Evolutionary conservation across 2,113 vertebrate species (phyloP).

Genomic region (Thamnaconus septentrionalis): DNA sequence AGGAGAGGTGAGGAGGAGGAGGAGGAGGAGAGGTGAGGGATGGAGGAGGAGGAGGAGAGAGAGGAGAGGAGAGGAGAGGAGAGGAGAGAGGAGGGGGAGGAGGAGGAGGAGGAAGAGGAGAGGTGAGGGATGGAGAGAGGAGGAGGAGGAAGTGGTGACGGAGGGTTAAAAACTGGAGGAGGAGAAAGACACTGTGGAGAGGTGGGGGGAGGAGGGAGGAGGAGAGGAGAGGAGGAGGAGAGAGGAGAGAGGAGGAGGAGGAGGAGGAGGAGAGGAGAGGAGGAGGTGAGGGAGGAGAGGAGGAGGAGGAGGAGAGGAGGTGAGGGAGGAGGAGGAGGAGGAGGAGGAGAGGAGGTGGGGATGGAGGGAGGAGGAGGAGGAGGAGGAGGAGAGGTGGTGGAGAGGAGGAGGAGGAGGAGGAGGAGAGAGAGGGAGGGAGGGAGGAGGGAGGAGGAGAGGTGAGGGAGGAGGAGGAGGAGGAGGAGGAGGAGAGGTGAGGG

Average conservation of each 20-base stretch:
- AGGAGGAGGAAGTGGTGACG: too few species aligned
- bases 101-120: too few species aligned
- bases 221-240: background rate
- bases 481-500: slow-evolving; percentile 34
- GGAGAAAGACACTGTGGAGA: background rate
- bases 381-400: slow-evolving; percentile 46
- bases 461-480: slow-evolving; percentile 50
- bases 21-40: too few species aligned
- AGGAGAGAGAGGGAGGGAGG: too few species aligned
- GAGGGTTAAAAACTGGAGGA: too few species aligned
- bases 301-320: background rate
- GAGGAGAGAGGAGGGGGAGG: too few species aligned
- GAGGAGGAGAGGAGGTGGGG: background rate
- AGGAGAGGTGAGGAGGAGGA: too few species aligned
- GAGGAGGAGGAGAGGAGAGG: background rate
- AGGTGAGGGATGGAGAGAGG: too few species aligned
- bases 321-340: background rate
- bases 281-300: too few species aligned
- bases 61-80: too few species aligned
- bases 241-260: too few species aligned
- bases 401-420: slow-evolving; percentile 15
- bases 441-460: slow-evolving; percentile 31
- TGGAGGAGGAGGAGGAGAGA: too few species aligned
- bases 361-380: slow-evolving; percentile 50
- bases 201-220: background rate